Conservation (phyloP, 2,113 vertebrate species). For the Diphyllodes magnificus region DNA sequence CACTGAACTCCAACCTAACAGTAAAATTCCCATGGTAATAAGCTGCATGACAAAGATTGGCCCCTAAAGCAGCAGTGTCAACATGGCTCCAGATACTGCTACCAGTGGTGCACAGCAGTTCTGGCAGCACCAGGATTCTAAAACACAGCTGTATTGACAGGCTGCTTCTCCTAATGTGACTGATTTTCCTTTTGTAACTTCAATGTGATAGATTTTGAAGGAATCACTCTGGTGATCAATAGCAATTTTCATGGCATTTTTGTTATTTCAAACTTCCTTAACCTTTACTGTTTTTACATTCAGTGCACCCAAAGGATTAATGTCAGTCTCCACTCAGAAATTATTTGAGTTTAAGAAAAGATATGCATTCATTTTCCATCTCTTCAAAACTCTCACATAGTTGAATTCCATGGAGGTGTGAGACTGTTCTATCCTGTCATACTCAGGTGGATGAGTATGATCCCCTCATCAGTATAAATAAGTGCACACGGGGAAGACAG, state of each 20-base stretch:
- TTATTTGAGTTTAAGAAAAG: neutral
- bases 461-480: neutral
- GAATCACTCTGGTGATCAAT: slow-evolving; percentile 1
- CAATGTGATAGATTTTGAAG: neutral
- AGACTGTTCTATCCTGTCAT: neutral
- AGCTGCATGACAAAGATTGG: accelerated
- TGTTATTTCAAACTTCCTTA: neutral
- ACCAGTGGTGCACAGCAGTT: neutral
- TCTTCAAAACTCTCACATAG: neutral
- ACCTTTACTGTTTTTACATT: neutral
- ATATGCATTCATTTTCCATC: neutral
- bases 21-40: neutral
- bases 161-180: neutral
- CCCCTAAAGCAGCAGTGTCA: neutral
- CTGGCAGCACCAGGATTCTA: neutral
- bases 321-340: neutral
- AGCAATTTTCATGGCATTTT: neutral
- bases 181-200: slow-evolving; percentile 9
- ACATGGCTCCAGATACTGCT: accelerated
- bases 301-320: neutral
- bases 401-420: neutral
- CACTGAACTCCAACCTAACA: neutral
- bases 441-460: neutral
- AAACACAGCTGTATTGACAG: neutral
- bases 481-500: neutral